Evolutionary conservation across 2,113 vertebrate species (phyloP).

Genomic region (Dipodomys merriami): DNA sequence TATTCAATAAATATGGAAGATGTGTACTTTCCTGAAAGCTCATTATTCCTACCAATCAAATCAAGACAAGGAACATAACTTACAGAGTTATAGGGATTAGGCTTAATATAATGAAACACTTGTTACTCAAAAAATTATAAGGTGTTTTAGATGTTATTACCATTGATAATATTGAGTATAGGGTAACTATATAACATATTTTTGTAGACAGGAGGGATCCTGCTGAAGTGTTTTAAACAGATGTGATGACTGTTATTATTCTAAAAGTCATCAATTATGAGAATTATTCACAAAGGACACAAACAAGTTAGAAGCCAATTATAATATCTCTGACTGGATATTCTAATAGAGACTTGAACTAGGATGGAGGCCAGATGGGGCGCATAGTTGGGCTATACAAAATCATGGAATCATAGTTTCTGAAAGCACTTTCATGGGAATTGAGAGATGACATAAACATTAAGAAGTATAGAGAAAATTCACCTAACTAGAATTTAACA

Average conservation of each 20-base stretch:
- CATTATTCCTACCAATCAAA: not conserved
- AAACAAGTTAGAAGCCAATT: not conserved
- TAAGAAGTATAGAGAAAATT: not conserved
- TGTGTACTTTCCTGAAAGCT: not conserved
- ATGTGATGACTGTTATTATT: not conserved
- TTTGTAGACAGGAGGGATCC: not conserved
- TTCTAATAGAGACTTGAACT: not conserved
- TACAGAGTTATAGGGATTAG: not conserved
- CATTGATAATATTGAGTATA: not conserved
- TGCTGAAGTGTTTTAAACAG: not conserved
- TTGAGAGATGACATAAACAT: not conserved
- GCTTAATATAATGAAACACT: not conserved
- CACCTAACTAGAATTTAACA: accelerated
- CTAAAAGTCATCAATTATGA: not conserved
- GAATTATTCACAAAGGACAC: not conserved
- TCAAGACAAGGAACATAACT: not conserved
- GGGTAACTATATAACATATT: not conserved
- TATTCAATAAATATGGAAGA: not conserved
- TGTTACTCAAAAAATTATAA: not conserved
- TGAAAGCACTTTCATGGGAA: not conserved
- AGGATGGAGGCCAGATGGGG: accelerated
- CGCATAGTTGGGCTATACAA: not conserved
- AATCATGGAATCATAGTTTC: not conserved
- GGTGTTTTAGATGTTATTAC: not conserved
- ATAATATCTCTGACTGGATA: not conserved